These are phyloP conservation scores for Zaprionus lachaisei DNA, from an alignment of 1,140 invertebrate species.

Conservation along the genomic window DNA sequence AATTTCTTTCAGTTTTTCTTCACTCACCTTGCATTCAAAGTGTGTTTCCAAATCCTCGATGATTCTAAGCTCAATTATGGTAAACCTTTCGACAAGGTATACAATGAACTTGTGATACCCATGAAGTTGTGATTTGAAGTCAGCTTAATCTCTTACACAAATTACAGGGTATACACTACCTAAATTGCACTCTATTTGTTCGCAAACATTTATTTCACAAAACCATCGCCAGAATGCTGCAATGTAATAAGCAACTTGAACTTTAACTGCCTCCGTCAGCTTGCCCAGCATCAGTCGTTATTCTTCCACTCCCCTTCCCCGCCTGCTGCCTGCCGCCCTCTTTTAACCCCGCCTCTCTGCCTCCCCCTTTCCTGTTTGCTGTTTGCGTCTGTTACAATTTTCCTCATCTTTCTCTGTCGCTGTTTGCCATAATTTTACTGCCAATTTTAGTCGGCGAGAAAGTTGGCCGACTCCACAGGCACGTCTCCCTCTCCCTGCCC, in stretches of 20 bases:
- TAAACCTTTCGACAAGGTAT: background rate
- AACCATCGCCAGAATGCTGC: conserved; percentile 54
- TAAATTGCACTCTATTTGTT: background rate
- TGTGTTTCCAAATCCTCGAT: too few species aligned
- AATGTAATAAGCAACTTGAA: conserved; percentile 69
- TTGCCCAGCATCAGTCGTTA: conserved; percentile 26
- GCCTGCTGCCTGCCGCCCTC: background rate
- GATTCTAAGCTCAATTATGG: too few species aligned
- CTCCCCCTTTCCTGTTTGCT: background rate
- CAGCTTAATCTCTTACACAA: background rate
- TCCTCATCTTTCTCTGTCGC: conserved; percentile 35
- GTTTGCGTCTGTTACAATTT: conserved; percentile 53
- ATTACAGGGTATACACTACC: background rate
- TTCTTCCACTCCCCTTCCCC: background rate
- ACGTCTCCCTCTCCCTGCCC: background rate
- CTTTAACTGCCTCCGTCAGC: conserved; percentile 54
- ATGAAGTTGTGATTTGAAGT: background rate
- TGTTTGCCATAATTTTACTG: conserved; percentile 76
- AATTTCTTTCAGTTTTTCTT: too few species aligned
- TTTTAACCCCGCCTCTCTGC: background rate
- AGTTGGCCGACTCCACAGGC: conserved; percentile 59
- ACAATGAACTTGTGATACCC: background rate
- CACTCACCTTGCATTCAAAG: background rate
- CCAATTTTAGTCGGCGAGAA: conserved; percentile 74
- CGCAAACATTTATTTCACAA: conserved; percentile 45